These are phyloP conservation scores for Ascidia mentula DNA, from an alignment of 23 tunicate species.

Conservation along the genomic window DNA sequence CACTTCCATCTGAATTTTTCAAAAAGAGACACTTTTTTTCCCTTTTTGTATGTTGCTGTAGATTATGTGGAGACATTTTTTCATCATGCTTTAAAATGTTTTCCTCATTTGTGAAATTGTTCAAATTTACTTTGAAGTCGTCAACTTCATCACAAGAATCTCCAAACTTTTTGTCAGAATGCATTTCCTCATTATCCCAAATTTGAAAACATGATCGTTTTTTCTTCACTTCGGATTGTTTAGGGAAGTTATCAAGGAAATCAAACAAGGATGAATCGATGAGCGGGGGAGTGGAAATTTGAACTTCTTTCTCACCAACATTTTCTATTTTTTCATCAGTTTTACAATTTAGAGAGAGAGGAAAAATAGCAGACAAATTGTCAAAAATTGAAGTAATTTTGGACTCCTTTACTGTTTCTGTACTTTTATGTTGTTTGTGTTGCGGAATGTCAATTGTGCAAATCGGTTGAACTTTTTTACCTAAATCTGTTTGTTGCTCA, in stretches of 20 bases:
- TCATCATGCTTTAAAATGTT: too few relatives aligned
- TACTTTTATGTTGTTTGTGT: neutral
- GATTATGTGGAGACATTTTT: too few relatives aligned
- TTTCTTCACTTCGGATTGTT: neutral
- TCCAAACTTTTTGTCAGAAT: neutral
- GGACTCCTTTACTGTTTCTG: too few relatives aligned
- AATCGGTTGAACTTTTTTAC: too few relatives aligned
- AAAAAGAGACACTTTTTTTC: too few relatives aligned
- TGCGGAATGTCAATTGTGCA: neutral
- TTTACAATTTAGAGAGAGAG: neutral
- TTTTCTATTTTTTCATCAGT: neutral
- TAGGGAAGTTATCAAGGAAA: neutral
- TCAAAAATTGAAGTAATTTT: neutral
- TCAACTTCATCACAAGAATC: too few relatives aligned
- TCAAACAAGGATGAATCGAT: conserved; percentile 19
- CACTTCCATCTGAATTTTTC: too few relatives aligned
- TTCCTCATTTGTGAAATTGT: too few relatives aligned
- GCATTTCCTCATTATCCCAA: conserved; percentile 1
- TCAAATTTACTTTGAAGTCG: too few relatives aligned
- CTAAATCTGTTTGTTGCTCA: too few relatives aligned
- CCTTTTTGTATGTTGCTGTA: too few relatives aligned
- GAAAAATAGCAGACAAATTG: neutral
- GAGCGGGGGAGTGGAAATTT: conserved; percentile 15
- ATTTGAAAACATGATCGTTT: conserved; percentile 19
- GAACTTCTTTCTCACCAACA: neutral